Percentiles rank a stretch among this genome's conserved stretches.
phyloP scores from a whole-genome alignment of 1,140 invertebrate genomes.

The Pseudobourletiella spinata region DNA sequence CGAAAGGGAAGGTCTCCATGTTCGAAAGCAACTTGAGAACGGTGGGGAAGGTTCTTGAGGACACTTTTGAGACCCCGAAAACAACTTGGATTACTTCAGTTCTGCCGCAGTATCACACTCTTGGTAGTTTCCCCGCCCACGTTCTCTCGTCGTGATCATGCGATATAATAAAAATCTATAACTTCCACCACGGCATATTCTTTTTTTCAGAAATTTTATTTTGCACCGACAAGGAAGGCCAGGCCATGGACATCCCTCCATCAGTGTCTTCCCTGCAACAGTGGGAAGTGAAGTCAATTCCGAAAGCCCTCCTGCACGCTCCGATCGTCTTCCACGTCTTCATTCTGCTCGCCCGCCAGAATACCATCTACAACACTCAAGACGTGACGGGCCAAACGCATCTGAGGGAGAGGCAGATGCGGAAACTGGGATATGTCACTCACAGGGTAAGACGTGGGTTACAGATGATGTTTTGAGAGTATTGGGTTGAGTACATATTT shows the following conservation, averaged over 20 bases:
- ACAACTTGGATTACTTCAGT: too few species aligned
- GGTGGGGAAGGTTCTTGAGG: too few species aligned
- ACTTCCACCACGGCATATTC: too few species aligned
- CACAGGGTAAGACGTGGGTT: constrained; percentile 50
- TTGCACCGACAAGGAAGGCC: constrained; percentile 9
- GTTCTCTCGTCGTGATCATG: too few species aligned
- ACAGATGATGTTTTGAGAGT: too few species aligned
- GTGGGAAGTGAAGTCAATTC: constrained; percentile 18
- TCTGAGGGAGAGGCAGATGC: constrained; percentile 49
- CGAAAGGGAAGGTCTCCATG: too few species aligned
- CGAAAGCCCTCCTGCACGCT: neutral
- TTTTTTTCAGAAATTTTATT: constrained; percentile 23
- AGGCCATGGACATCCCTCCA: constrained; percentile 11
- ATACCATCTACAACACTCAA: constrained; percentile 40
- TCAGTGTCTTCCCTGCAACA: constrained; percentile 42
- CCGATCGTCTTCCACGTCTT: constrained; percentile 36
- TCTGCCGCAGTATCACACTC: too few species aligned
- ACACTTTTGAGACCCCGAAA: too few species aligned
- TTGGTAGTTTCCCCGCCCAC: too few species aligned
- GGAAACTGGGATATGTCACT: constrained; percentile 49
- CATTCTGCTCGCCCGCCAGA: constrained; percentile 42
- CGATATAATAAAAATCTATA: too few species aligned
- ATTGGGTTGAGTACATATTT: too few species aligned
- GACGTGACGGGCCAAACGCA: constrained; percentile 41
- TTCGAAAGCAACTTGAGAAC: too few species aligned